These are phyloP conservation scores for Sceliomorpha sp. DNA, from an alignment of 2,888 invertebrate genomes.

Conservation along the genomic window DNA sequence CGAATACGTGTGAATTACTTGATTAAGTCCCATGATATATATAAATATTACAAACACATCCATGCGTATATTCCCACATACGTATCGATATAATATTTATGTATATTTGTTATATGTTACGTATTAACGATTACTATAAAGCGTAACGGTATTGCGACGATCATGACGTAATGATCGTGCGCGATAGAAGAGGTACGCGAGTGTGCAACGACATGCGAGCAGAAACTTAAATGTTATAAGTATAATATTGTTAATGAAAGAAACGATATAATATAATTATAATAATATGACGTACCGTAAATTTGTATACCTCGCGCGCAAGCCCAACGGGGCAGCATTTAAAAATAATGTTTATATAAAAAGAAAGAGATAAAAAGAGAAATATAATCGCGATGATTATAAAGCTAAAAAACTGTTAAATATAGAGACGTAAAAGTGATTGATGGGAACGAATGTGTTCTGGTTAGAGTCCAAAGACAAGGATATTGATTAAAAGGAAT, in stretches of 20 bases:
- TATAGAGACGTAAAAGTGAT: conserved; percentile 53
- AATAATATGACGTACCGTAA: conserved; percentile 49
- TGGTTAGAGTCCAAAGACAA: conserved; percentile 54
- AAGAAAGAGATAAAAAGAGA: conserved; percentile 47
- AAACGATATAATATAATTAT: conserved; percentile 50
- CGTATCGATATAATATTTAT: conserved; percentile 48
- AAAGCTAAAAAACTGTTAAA: conserved; percentile 44
- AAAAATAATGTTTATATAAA: conserved; percentile 66
- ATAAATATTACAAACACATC: conserved; percentile 43
- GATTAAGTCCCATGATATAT: conserved; percentile 21
- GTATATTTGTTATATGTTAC: conserved; percentile 52
- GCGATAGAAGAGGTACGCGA: conserved; percentile 25
- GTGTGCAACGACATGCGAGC: conserved; percentile 50
- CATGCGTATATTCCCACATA: conserved; percentile 38
- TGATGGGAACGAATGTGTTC: conserved; percentile 54
- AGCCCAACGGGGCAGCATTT: conserved; percentile 62
- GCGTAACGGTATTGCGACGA: conserved; percentile 33
- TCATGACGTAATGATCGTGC: conserved; percentile 26
- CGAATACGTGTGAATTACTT: conserved; percentile 53
- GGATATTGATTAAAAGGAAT: conserved; percentile 60
- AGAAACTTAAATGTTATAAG: conserved; percentile 45
- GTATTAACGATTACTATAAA: conserved; percentile 31
- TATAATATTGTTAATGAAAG: conserved; percentile 60
- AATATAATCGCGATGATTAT: conserved; percentile 49
- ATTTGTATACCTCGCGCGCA: conserved; percentile 67